Conservation (phyloP, 2,797 vertebrate species). For the Mycteria americana region DNA sequence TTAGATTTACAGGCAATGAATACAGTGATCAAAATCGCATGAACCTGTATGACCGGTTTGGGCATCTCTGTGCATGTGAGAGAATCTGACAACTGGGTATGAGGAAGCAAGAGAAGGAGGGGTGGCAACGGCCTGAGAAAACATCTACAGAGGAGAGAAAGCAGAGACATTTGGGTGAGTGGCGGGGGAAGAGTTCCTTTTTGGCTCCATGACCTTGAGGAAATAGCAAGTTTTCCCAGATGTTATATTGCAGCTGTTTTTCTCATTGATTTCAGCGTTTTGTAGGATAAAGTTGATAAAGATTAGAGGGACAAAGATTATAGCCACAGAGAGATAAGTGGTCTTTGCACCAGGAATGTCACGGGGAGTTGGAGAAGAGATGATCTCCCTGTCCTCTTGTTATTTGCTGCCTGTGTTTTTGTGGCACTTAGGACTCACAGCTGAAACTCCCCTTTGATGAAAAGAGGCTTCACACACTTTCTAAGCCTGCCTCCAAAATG, state of each 20-base stretch:
- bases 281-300: neutral
- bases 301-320: neutral
- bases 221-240: neutral
- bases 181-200: neutral
- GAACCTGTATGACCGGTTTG: conserved; percentile 57
- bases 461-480: neutral
- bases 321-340: neutral
- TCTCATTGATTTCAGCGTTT: neutral
- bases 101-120: conserved; percentile 23
- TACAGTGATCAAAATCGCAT: neutral
- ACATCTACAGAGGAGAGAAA: neutral
- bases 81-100: conserved; percentile 7
- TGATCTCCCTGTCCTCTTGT: neutral
- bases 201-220: neutral
- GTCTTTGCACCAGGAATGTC: neutral
- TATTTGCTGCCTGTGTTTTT: neutral
- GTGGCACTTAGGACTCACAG: neutral
- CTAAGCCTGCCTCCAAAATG: neutral
- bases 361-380: neutral
- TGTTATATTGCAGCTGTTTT: neutral
- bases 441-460: neutral
- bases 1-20: neutral
- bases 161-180: neutral
- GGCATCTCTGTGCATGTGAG: neutral
- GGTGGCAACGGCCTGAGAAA: neutral